phyloP scores from a whole-genome alignment of 2,888 invertebrate species.

The Bugula neritina region DNA sequence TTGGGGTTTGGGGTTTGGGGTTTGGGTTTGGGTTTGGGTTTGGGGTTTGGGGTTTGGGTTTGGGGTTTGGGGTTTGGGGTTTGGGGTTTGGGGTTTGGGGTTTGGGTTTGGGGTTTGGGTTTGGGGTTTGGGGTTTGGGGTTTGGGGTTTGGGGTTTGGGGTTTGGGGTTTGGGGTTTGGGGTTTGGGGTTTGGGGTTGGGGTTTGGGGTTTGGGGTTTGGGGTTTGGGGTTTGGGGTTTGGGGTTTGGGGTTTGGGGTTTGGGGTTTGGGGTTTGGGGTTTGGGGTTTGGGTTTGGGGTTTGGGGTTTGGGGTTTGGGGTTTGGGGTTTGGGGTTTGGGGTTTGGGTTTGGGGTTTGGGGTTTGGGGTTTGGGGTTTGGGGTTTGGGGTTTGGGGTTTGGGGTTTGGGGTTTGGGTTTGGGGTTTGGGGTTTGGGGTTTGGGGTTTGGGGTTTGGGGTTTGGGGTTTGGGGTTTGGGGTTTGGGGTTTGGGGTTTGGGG shows the following conservation, averaged over 20 bases:
- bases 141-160: neutral
- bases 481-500: neutral
- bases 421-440: neutral
- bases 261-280: neutral
- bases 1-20: neutral
- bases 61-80: neutral
- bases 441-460: neutral
- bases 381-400: neutral
- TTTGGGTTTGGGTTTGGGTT: neutral
- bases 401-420: neutral
- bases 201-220: neutral
- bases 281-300: neutral
- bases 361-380: neutral
- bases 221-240: neutral
- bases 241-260: neutral
- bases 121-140: neutral
- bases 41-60: neutral
- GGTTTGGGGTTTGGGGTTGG: neutral
- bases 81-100: neutral
- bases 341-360: neutral
- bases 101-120: neutral
- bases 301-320: neutral
- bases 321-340: neutral
- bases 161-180: neutral
- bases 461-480: neutral